A percentile compares a stretch with the other conserved stretches of the same genome.
Evolutionary conservation across 2,888 invertebrate species (phyloP).

Genomic region (Noctua fimbriata): DNA sequence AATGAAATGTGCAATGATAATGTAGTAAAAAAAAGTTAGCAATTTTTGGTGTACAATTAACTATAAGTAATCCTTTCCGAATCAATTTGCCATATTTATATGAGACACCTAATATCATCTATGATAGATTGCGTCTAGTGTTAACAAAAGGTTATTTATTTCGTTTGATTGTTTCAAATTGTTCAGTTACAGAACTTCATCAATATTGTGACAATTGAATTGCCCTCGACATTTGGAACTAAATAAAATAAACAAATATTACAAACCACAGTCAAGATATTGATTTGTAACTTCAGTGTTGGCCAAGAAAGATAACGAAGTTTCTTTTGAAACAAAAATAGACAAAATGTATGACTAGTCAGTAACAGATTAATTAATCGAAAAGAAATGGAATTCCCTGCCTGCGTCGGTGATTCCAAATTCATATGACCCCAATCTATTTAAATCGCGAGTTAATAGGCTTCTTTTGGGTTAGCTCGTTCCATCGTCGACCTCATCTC

Average conservation of each 20-base stretch:
- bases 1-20: not conserved
- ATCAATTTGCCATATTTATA: not conserved
- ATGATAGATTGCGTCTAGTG: not conserved
- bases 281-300: conserved; percentile 22
- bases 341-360: not conserved
- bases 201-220: conserved; percentile 24
- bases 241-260: conserved; percentile 17
- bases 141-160: not conserved
- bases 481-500: too few species aligned
- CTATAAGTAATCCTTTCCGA: not conserved
- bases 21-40: not conserved
- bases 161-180: conserved; percentile 15
- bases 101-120: too few species aligned
- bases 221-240: conserved; percentile 31
- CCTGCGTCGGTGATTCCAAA: too few species aligned
- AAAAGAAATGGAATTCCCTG: too few species aligned
- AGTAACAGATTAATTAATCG: not conserved
- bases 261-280: conserved; percentile 11
- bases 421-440: too few species aligned
- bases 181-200: conserved; percentile 7
- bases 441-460: too few species aligned
- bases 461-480: too few species aligned
- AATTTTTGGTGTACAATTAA: not conserved
- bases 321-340: not conserved
- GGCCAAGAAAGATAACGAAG: not conserved